These are phyloP conservation scores for Neosilurus hyrtlii DNA, from an alignment of 2,797 vertebrate species.

Conservation along the genomic window DNA sequence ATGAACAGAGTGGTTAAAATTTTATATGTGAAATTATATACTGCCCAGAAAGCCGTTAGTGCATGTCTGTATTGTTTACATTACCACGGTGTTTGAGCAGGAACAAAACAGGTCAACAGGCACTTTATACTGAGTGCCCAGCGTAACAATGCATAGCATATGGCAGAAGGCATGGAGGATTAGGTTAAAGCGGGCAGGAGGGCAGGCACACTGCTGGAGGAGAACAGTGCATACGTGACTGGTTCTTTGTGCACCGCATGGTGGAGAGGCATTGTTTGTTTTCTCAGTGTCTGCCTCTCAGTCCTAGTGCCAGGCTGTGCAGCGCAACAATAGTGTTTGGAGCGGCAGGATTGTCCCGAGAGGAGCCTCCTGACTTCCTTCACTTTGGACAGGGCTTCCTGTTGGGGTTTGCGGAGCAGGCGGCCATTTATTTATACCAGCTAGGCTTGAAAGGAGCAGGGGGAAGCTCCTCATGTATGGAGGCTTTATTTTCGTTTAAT, in stretches of 20 bases:
- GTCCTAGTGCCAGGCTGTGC: conserved; percentile 73
- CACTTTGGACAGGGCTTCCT: conserved; percentile 76
- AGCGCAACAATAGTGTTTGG: conserved; percentile 82
- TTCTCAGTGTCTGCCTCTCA: conserved; percentile 71
- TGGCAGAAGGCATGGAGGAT: conserved; percentile 4
- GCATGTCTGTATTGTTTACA: conserved; percentile 1
- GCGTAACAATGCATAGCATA: conserved; percentile 4
- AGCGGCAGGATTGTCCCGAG: conserved; percentile 69
- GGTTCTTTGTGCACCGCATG: conserved; percentile 59
- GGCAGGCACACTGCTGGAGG: conserved; percentile 29
- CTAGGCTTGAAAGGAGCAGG: conserved; percentile 71
- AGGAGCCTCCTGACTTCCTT: conserved; percentile 79
- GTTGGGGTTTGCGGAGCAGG: conserved; percentile 67
- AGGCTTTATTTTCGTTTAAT: conserved; percentile 65
- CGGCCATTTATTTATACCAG: conserved; percentile 76
- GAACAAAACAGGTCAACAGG: conserved; percentile 16
- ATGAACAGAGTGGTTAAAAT: conserved; percentile 15
- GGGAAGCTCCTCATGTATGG: conserved; percentile 70
- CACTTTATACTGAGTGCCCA: not conserved
- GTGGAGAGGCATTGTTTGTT: conserved; percentile 72
- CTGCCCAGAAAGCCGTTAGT: conserved; percentile 11
- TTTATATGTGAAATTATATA: not conserved
- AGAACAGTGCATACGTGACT: conserved; percentile 73
- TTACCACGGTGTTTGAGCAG: conserved; percentile 25
- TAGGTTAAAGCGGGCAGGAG: conserved; percentile 37